These are phyloP conservation scores for Macrosteles quadrilineatus DNA, from an alignment of 1,140 invertebrate species.

Conservation along the genomic window DNA sequence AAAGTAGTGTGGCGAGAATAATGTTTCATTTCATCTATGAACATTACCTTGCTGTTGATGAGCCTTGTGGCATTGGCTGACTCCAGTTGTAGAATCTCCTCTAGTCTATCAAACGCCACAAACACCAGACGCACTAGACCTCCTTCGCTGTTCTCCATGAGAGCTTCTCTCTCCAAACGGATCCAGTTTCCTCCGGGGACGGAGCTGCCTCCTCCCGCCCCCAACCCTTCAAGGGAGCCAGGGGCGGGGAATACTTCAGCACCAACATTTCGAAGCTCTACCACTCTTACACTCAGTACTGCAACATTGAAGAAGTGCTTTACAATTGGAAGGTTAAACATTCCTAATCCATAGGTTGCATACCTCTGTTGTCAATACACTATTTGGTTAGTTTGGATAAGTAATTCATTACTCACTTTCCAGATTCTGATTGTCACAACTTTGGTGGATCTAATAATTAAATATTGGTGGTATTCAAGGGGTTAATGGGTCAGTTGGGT, in stretches of 20 bases:
- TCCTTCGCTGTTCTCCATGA: slow-evolving; percentile 74
- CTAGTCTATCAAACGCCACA: slow-evolving; percentile 88
- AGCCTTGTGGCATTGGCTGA: slow-evolving; percentile 61
- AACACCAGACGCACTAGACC: slow-evolving; percentile 88
- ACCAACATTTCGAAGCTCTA: slow-evolving; percentile 76
- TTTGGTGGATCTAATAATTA: too few species aligned
- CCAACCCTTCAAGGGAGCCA: slow-evolving; percentile 68
- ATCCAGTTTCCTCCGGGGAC: slow-evolving; percentile 50
- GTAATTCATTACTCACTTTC: too few species aligned
- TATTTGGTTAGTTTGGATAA: too few species aligned
- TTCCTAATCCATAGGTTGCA: too few species aligned
- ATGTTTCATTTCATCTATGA: too few species aligned
- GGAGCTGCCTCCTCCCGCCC: slow-evolving; percentile 59
- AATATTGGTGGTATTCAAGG: too few species aligned
- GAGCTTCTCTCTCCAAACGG: slow-evolving; percentile 54
- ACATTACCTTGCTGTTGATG: slow-evolving; percentile 79
- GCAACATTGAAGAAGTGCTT: too few species aligned
- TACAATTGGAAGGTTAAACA: too few species aligned
- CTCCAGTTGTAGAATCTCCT: slow-evolving; percentile 76
- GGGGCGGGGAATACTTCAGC: slow-evolving; percentile 76
- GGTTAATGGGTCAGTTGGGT: too few species aligned
- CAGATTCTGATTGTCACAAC: too few species aligned
- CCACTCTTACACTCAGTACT: slow-evolving; percentile 84
- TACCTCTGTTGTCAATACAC: too few species aligned
- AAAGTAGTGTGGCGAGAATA: too few species aligned